These are phyloP conservation scores for Hyles lineata DNA, from an alignment of 2,888 invertebrate genomes.

Conservation along the genomic window DNA sequence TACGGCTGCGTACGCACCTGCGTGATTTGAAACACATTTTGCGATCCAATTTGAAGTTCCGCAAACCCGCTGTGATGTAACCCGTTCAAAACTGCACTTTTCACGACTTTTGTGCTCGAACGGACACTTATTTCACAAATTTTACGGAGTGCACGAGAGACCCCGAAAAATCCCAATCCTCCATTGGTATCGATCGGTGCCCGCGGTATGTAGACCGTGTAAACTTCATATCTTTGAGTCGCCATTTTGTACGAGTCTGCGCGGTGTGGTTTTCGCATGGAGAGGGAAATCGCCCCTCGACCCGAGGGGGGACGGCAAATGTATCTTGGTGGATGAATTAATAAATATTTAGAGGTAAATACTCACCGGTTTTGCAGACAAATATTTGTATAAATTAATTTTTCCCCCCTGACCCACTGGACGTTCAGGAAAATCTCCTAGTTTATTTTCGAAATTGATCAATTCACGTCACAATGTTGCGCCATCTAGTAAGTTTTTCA, in stretches of 20 bases:
- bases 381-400: slow-evolving; percentile 57
- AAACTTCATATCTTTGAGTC: slow-evolving; percentile 82
- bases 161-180: slow-evolving; percentile 81
- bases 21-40: slow-evolving; percentile 87
- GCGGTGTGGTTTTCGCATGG: slow-evolving; percentile 83
- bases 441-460: slow-evolving; percentile 83
- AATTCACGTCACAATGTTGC: slow-evolving; percentile 71
- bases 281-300: slow-evolving; percentile 82
- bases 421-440: slow-evolving; percentile 71
- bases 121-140: slow-evolving; percentile 74
- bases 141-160: slow-evolving; percentile 73
- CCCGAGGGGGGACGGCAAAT: slow-evolving; percentile 74
- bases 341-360: slow-evolving; percentile 45
- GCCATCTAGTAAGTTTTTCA: slow-evolving; percentile 69
- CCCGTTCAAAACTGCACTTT: slow-evolving; percentile 80
- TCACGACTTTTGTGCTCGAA: slow-evolving; percentile 72
- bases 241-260: slow-evolving; percentile 90
- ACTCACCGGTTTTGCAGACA: slow-evolving; percentile 65
- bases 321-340: slow-evolving; percentile 55
- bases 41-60: slow-evolving; percentile 75
- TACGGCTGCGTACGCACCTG: slow-evolving; percentile 99
- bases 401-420: slow-evolving; percentile 49
- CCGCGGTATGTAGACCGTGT: slow-evolving; percentile 76
- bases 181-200: slow-evolving; percentile 88
- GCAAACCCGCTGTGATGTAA: slow-evolving; percentile 81